Percentiles rank a stretch among this genome's conserved stretches.
Evolutionary conservation across 2,888 invertebrate genomes (phyloP).

Genomic region (Malachius bipustulatus): DNA sequence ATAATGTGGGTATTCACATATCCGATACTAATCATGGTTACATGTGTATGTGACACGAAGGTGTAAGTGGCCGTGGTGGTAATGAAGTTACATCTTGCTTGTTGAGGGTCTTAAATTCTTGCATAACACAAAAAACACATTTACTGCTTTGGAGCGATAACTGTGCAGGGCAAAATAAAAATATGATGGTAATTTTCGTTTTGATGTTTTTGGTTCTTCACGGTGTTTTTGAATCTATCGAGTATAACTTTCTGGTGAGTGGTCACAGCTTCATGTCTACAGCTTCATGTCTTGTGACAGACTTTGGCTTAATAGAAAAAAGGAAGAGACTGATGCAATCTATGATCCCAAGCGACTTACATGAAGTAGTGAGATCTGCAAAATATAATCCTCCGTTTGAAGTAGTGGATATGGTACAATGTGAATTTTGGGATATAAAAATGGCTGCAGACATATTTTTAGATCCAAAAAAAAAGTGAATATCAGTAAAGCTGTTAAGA

Average conservation of each 20-base stretch:
- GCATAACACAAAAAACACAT: neutral
- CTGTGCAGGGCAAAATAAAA: constrained; percentile 1
- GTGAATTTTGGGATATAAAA: neutral
- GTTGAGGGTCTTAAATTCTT: neutral
- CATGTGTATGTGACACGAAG: constrained; percentile 2
- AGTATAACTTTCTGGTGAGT: constrained; percentile 2
- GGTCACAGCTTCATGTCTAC: neutral
- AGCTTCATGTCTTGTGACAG: no score
- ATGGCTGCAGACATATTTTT: constrained; percentile 1
- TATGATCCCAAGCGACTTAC: constrained; percentile 2
- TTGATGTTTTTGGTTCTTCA: constrained; percentile 2
- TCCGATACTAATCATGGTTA: constrained; percentile 2
- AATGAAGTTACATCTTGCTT: constrained; percentile 2
- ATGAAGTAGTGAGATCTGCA: constrained; percentile 1
- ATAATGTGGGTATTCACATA: constrained; percentile 3
- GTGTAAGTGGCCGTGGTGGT: neutral
- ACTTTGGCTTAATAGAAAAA: neutral
- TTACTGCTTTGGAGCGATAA: constrained; percentile 2
- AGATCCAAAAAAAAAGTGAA: neutral
- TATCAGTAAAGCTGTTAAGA: constrained; percentile 1
- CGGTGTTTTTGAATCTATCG: constrained; percentile 2
- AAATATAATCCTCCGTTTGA: constrained; percentile 3
- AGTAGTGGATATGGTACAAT: constrained; percentile 3
- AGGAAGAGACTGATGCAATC: constrained; percentile 2
- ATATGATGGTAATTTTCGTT: neutral